These are phyloP conservation scores for Heterodera carotae DNA, from an alignment of 1,140 invertebrate species.

Conservation along the genomic window DNA sequence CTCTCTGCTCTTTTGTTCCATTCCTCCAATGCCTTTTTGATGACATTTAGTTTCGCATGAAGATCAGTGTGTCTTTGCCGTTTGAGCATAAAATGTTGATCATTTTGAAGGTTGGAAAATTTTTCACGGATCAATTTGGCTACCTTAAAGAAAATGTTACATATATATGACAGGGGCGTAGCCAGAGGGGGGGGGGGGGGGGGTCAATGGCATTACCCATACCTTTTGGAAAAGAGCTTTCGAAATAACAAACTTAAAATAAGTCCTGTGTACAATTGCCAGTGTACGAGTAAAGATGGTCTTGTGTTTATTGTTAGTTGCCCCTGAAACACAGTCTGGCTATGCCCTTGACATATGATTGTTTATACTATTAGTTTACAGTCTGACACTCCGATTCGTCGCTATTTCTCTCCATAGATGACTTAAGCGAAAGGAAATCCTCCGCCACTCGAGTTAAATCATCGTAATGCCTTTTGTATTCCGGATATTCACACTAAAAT, in stretches of 20 bases:
- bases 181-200: too few species aligned
- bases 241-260: too few species aligned
- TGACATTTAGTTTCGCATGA: constrained; percentile 18
- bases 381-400: constrained; percentile 11
- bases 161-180: too few species aligned
- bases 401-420: background rate
- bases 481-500: constrained; percentile 22
- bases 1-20: constrained; percentile 22
- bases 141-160: constrained; percentile 20
- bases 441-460: constrained; percentile 6
- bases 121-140: constrained; percentile 10
- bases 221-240: too few species aligned
- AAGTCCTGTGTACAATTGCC: too few species aligned
- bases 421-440: constrained; percentile 19
- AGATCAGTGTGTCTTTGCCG: constrained; percentile 26
- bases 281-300: too few species aligned
- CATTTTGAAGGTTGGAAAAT: constrained; percentile 26
- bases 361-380: background rate
- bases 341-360: too few species aligned
- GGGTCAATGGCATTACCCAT: too few species aligned
- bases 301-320: too few species aligned
- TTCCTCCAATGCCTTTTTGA: constrained; percentile 22
- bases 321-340: too few species aligned
- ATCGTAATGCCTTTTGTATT: constrained; percentile 28
- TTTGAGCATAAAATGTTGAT: constrained; percentile 11